Percentiles rank a stretch among this genome's conserved stretches.
Evolutionary conservation across 2,888 invertebrate species (phyloP).

Genomic region (Lamproptera curius): DNA sequence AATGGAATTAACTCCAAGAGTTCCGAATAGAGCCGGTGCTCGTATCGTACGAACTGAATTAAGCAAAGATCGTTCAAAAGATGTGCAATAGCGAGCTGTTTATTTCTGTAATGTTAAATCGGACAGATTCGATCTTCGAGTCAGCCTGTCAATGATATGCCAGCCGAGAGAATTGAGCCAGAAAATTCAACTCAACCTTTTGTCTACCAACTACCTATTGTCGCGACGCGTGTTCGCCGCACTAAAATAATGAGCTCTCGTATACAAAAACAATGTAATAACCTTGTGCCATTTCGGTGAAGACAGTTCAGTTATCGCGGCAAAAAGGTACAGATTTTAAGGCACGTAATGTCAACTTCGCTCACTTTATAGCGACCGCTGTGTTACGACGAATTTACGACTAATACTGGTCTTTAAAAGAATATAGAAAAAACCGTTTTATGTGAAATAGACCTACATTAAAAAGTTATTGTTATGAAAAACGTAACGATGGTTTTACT

Average conservation of each 20-base stretch:
- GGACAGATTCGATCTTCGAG: conserved; percentile 39
- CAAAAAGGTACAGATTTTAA: conserved; percentile 19
- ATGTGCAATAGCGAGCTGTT: conserved; percentile 24
- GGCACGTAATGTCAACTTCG: conserved; percentile 21
- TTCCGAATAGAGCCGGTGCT: too few species aligned
- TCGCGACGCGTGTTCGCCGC: conserved; percentile 35
- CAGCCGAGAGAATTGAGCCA: conserved; percentile 42
- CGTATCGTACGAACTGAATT: conserved; percentile 12
- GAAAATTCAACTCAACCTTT: conserved; percentile 52
- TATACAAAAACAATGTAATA: conserved; percentile 45
- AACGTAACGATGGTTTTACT: not conserved
- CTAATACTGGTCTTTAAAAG: conserved; percentile 16
- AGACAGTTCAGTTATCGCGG: conserved; percentile 31
- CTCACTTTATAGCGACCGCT: conserved; percentile 8
- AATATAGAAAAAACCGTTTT: conserved; percentile 11
- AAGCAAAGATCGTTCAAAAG: conserved; percentile 7
- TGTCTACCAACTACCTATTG: conserved; percentile 40
- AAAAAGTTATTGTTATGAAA: conserved; percentile 9
- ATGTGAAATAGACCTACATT: conserved; percentile 3
- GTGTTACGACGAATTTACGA: conserved; percentile 13
- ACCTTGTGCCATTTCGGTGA: conserved; percentile 40
- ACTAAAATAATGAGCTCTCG: conserved; percentile 49
- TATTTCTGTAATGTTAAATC: conserved; percentile 37
- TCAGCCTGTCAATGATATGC: conserved; percentile 49
- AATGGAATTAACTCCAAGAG: too few species aligned